phyloP scores from a whole-genome alignment of 2,797 vertebrate genomes.

The Aplochiton taeniatus region DNA sequence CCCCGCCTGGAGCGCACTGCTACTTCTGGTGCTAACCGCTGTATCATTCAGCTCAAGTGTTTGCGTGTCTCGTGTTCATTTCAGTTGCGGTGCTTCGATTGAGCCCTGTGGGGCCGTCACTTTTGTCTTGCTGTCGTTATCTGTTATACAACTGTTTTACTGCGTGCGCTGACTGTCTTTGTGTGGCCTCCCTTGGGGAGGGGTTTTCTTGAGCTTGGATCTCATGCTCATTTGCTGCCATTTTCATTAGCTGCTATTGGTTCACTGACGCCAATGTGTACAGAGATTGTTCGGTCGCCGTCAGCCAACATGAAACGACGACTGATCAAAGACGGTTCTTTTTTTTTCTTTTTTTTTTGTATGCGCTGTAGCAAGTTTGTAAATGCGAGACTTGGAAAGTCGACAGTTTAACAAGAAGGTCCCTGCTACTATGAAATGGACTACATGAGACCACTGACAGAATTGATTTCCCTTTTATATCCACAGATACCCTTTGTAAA shows the following conservation, averaged over 20 bases:
- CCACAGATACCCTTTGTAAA: conserved; percentile 54
- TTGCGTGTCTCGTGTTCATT: conserved; percentile 38
- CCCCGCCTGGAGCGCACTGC: neutral
- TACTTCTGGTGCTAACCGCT: conserved; percentile 61
- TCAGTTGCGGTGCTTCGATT: conserved; percentile 59
- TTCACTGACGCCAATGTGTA: conserved; percentile 33
- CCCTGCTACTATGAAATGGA: conserved; percentile 15
- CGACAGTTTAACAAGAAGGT: conserved; percentile 27
- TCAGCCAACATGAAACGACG: conserved; percentile 17
- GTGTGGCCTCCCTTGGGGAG: conserved; percentile 18
- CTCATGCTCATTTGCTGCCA: conserved; percentile 43
- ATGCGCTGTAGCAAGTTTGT: conserved; percentile 48
- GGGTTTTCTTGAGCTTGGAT: conserved; percentile 14
- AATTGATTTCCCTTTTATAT: conserved; percentile 47
- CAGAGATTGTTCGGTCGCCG: conserved; percentile 13
- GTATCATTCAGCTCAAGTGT: conserved; percentile 40
- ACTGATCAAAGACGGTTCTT: conserved; percentile 16
- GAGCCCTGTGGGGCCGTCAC: conserved; percentile 50
- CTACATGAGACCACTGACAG: conserved; percentile 48
- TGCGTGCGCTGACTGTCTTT: conserved; percentile 20
- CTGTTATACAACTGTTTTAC: conserved; percentile 59
- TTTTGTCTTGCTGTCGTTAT: conserved; percentile 81
- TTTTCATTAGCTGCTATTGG: conserved; percentile 53
- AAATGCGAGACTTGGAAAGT: conserved; percentile 37
- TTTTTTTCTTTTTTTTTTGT: conserved; percentile 11